These are phyloP conservation scores for Oncorhynchus masou DNA, from an alignment of 2,113 vertebrate species.

Conservation along the genomic window DNA sequence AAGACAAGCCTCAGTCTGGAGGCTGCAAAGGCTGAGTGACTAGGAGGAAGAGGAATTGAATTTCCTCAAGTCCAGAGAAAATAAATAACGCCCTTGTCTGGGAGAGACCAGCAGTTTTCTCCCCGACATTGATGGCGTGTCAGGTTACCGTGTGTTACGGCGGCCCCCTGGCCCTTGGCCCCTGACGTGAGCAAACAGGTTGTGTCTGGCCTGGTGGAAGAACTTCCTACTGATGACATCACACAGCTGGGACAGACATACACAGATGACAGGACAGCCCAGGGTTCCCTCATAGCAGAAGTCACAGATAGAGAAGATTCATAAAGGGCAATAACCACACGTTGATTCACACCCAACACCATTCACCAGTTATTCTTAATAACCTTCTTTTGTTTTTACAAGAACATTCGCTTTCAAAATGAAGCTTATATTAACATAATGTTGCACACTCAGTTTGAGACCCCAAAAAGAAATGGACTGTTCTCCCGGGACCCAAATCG, in stretches of 20 bases:
- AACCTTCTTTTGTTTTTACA: too few relatives aligned
- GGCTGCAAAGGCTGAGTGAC: constrained; percentile 29
- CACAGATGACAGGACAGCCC: constrained; percentile 26
- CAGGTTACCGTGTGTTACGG: constrained; percentile 64
- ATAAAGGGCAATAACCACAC: too few relatives aligned
- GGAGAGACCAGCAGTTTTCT: constrained; percentile 70
- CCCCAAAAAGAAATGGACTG: too few relatives aligned
- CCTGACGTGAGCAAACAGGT: constrained; percentile 74
- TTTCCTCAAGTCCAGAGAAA: constrained; percentile 71
- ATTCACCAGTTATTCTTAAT: too few relatives aligned
- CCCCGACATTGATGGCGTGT: constrained; percentile 72
- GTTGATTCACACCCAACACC: too few relatives aligned
- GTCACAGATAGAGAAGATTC: too few relatives aligned
- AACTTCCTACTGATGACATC: constrained; percentile 75
- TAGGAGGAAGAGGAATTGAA: constrained; percentile 57
- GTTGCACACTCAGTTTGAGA: too few relatives aligned
- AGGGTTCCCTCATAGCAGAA: constrained; percentile 21
- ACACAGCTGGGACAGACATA: constrained; percentile 31
- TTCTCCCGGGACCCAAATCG: too few relatives aligned
- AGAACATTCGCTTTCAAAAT: too few relatives aligned
- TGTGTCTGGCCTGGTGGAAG: constrained; percentile 69
- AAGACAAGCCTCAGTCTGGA: background rate
- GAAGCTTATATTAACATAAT: too few relatives aligned
- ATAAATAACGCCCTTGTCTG: constrained; percentile 78
- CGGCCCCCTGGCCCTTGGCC: constrained; percentile 16